phyloP scores from a whole-genome alignment of 2,113 vertebrate genomes.

The human (Homo sapiens) region DNA sequence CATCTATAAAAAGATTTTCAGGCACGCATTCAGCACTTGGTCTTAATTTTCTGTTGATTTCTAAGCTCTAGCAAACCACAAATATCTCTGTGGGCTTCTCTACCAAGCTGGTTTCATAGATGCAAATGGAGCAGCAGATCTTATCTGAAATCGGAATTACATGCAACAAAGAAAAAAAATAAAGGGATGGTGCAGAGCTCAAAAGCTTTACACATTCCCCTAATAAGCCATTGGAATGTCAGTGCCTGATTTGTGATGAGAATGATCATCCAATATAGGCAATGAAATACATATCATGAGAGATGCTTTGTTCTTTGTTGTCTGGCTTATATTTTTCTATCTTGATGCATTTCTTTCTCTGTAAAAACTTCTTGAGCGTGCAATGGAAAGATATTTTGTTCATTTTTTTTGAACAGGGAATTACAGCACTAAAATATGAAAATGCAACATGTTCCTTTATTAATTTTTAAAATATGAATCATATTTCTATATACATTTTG shows the following conservation, averaged over 20 bases:
- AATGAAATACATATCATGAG: fast-evolving
- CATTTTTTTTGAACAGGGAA: neutral
- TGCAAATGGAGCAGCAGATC: neutral
- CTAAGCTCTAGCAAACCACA: slow-evolving; percentile 48
- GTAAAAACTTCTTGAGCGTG: neutral
- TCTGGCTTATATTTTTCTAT: neutral
- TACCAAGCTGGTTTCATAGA: slow-evolving; percentile 30
- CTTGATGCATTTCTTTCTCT: neutral
- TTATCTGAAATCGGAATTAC: neutral
- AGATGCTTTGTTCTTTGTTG: neutral
- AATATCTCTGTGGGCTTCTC: slow-evolving; percentile 35
- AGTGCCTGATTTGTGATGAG: too few relatives aligned
- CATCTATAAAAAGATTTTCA: slow-evolving; percentile 63
- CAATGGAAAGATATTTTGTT: neutral
- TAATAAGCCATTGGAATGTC: neutral
- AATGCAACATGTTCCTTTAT: neutral
- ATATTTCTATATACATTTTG: neutral
- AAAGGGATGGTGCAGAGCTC: neutral
- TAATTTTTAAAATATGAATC: neutral
- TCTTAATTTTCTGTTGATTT: slow-evolving; percentile 74
- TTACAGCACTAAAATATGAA: neutral
- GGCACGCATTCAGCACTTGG: slow-evolving; percentile 61
- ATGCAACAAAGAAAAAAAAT: neutral
- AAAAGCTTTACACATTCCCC: neutral
- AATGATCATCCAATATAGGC: fast-evolving